Base-by-base conservation (phyloP, 2,113 vertebrate genomes). In the Empidonax traillii region DNA sequence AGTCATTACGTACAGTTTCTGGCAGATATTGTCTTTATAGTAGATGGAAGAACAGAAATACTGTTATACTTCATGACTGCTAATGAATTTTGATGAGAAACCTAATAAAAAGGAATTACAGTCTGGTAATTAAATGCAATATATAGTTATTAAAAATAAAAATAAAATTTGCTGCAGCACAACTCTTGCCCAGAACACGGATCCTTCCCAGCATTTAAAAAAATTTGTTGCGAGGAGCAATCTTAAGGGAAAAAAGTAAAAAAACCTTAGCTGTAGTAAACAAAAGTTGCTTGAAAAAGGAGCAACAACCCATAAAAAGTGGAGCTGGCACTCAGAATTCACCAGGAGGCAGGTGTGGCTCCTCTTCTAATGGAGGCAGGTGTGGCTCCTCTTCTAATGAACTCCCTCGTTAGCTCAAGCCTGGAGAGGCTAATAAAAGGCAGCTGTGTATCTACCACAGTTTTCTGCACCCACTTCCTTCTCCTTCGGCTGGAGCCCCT, bases 51-150 rank as follows among this genome's bases (percentile, higher is more conserved):
- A 77, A 82, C 69, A 73, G 91, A 92, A 93, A 61, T 82, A 61
- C 39, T 78, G 31, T 89, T 59, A 53, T 41, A 43, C 14, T 79
- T 89, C 65, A 24, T 73, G 73, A 39, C 79, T 87, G 44, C 66
- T 89, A 85, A 94, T 82, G 84, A 87, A 81, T 94, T 84, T 86
- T 86, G 30, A 77, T 86, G 52, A 90, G 68, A 93, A 90, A 81
- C 35, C 37, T 35, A 84, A 80, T 72, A 59, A 93, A 89, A 88
- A 92, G 14, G 37, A 75, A 81, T 82, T 87, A 72, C 15, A 75
- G 65, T n/a, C 44, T 51, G 31, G 25, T 67, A 69, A 74, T 89
- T 76, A 89, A 95, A 41, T 66, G 52, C n/a, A 82, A 43, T 35
- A 82, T 62, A 27, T 35, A 75, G 63, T 63, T 81, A 92, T 59